A percentile compares a stretch with the other conserved stretches of the same genome.
Conservation (phyloP, 2,888 invertebrate genomes). For the Eupithecia centaureata region DNA sequence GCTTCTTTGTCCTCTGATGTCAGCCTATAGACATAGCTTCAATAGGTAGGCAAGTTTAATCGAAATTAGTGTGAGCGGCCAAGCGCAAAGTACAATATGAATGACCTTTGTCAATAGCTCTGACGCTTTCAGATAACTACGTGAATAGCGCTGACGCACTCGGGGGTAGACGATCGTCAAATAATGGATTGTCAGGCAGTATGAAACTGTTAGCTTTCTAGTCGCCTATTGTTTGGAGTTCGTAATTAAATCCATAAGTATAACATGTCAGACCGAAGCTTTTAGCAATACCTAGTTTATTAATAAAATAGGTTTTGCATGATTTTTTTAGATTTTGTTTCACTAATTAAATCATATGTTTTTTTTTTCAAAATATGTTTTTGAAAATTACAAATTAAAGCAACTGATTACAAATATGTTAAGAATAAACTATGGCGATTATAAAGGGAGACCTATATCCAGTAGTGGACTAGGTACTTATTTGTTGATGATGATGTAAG, state of each 20-base stretch:
- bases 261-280: too few relatives aligned
- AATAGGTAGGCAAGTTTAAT: conserved; percentile 59
- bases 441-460: too few relatives aligned
- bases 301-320: not conserved
- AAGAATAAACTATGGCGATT: too few relatives aligned
- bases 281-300: too few relatives aligned
- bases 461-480: too few relatives aligned
- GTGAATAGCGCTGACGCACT: conserved; percentile 10
- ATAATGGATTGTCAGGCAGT: conserved; percentile 40
- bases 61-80: conserved; percentile 71
- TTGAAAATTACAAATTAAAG: too few relatives aligned
- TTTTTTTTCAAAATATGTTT: too few relatives aligned
- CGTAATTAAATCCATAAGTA: too few relatives aligned
- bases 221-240: not conserved
- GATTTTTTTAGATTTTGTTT: too few relatives aligned
- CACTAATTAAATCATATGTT: too few relatives aligned
- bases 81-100: conserved; percentile 76
- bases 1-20: not conserved
- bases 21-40: not conserved
- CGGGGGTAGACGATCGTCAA: conserved; percentile 52
- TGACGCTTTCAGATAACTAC: conserved; percentile 59
- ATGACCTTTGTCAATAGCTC: conserved; percentile 78
- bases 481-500: too few relatives aligned
- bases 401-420: too few relatives aligned
- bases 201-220: not conserved